These are phyloP conservation scores for Drosophila paranaensis DNA, from an alignment of 2,888 invertebrate genomes.

Conservation along the genomic window DNA sequence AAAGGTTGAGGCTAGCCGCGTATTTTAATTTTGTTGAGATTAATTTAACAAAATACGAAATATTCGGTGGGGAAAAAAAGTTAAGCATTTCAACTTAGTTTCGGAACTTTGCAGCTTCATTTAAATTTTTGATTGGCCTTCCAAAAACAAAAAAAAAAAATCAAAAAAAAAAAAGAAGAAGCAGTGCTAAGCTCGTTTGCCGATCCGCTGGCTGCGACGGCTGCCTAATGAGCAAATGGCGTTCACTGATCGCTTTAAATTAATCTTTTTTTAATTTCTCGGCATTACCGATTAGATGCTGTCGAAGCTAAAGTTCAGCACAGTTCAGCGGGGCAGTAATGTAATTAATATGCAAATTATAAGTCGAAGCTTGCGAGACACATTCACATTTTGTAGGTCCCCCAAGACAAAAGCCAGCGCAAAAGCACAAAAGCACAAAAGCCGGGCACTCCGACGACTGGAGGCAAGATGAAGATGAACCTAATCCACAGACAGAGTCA, in stretches of 20 bases:
- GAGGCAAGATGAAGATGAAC: conserved; percentile 37
- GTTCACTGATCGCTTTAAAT: conserved; percentile 80
- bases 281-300: conserved; percentile 78
- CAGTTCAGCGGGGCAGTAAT: conserved; percentile 69
- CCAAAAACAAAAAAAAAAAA: conserved; percentile 40
- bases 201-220: conserved; percentile 52
- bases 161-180: conserved; percentile 35
- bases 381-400: conserved; percentile 58
- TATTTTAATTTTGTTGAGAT: conserved; percentile 63
- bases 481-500: conserved; percentile 7
- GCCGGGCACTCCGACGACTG: conserved; percentile 17
- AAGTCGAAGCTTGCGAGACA: conserved; percentile 52
- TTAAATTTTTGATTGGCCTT: conserved; percentile 79
- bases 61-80: conserved; percentile 29
- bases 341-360: conserved; percentile 80
- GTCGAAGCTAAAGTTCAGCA: conserved; percentile 74
- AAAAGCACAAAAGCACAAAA: neutral
- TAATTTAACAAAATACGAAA: conserved; percentile 65
- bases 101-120: conserved; percentile 77
- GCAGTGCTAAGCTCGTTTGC: conserved; percentile 62
- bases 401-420: conserved; percentile 26
- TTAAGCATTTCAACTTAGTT: conserved; percentile 68
- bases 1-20: conserved; percentile 49
- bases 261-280: conserved; percentile 79
- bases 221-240: conserved; percentile 78